Conservation (phyloP, 2,797 vertebrate genomes). For the Vultur gryphus region DNA sequence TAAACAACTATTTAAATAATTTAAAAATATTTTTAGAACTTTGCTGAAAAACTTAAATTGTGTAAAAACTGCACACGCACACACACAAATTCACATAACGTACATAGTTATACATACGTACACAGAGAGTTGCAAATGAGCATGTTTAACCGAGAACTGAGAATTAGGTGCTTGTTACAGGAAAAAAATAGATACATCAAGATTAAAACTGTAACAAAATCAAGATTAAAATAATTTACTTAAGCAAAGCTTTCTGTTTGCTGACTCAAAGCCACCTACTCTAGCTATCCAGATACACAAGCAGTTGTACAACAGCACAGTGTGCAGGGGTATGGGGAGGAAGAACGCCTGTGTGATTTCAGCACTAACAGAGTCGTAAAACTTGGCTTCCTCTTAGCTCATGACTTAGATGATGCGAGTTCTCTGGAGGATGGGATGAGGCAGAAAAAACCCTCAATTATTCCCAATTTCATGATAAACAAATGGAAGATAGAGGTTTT, state of each 20-base stretch:
- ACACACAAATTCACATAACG: no score
- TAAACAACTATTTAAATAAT: background rate
- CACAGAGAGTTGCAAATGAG: background rate
- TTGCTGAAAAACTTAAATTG: background rate
- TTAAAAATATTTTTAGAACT: background rate
- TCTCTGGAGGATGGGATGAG: background rate
- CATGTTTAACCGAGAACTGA: background rate
- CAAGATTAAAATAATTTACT: background rate
- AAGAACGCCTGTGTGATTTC: background rate
- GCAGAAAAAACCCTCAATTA: background rate
- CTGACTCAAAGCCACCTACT: background rate
- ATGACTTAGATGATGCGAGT: background rate
- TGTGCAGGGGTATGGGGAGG: rapidly evolving
- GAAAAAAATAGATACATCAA: background rate
- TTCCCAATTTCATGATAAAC: background rate
- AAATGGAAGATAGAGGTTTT: background rate
- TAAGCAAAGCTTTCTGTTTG: background rate
- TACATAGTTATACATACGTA: no score
- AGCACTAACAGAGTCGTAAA: background rate
- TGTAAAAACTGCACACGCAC: background rate
- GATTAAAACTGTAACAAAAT: background rate
- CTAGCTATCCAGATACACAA: background rate
- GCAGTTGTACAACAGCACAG: background rate
- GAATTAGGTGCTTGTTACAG: background rate
- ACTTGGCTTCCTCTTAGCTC: background rate